A percentile compares a stretch with the other conserved stretches of the same genome.
Evolutionary conservation across 1,140 invertebrate genomes (phyloP).

Genomic region (Drosophila serrata): DNA sequence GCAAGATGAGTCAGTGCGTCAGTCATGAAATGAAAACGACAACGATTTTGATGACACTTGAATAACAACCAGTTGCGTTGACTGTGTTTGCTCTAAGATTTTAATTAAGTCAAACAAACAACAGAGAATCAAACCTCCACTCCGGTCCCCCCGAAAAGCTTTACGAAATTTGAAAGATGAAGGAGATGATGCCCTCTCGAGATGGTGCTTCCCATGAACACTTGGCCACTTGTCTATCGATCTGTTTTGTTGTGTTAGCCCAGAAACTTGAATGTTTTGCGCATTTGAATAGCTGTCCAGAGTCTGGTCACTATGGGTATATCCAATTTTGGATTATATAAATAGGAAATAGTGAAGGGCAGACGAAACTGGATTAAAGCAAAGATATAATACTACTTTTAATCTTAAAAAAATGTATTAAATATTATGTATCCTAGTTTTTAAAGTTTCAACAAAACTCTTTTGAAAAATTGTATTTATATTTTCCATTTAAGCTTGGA

Average conservation of each 20-base stretch:
- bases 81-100: slow-evolving; percentile 31
- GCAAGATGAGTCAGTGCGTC: slow-evolving; percentile 27
- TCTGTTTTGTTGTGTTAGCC: slow-evolving; percentile 42
- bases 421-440: no score
- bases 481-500: no score
- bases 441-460: neutral
- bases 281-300: slow-evolving; percentile 44
- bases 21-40: slow-evolving; percentile 18
- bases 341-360: neutral
- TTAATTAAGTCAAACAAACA: slow-evolving; percentile 53
- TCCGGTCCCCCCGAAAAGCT: neutral
- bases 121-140: neutral
- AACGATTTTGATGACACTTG: slow-evolving; percentile 28
- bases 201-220: slow-evolving; percentile 32
- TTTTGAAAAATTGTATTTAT: no score
- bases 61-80: slow-evolving; percentile 52
- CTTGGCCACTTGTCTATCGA: slow-evolving; percentile 53
- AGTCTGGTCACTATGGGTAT: neutral
- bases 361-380: neutral
- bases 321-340: neutral
- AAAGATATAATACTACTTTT: neutral
- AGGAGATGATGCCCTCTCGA: slow-evolving; percentile 29
- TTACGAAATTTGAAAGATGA: slow-evolving; percentile 43
- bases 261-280: slow-evolving; percentile 59
- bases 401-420: neutral